Conservation (phyloP, 64 coral and sea anemone species). For the Stichodactyla helianthus region DNA sequence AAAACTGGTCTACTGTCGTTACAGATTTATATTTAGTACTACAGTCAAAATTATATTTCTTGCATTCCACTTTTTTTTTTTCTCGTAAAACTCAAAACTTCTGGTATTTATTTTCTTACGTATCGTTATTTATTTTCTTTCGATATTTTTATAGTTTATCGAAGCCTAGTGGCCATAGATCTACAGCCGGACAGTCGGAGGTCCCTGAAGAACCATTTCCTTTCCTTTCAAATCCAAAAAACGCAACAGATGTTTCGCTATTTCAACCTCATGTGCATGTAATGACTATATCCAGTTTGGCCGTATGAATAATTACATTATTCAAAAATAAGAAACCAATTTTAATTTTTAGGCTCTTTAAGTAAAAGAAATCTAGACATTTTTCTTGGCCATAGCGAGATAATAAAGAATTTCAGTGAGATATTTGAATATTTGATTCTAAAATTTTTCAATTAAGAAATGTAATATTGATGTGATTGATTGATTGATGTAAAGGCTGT, state of each 20-base stretch:
- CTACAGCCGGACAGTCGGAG: neutral
- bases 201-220: neutral
- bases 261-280: neutral
- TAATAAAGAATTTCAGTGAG: neutral
- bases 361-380: neutral
- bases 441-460: neutral
- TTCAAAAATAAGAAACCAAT: neutral
- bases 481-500: neutral
- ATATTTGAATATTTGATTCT: neutral
- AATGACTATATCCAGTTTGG: neutral
- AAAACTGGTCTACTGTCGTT: no score
- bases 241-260: conserved; percentile 1
- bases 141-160: no score
- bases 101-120: no score
- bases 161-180: neutral
- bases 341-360: neutral
- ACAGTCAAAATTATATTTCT: no score
- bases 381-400: neutral
- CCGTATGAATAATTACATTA: neutral
- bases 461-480: neutral
- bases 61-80: no score
- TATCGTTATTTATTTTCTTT: no score
- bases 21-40: no score
- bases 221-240: neutral
- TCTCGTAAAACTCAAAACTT: no score